Conservation (phyloP, 2,797 vertebrate species). For the Pristis pectinata region DNA sequence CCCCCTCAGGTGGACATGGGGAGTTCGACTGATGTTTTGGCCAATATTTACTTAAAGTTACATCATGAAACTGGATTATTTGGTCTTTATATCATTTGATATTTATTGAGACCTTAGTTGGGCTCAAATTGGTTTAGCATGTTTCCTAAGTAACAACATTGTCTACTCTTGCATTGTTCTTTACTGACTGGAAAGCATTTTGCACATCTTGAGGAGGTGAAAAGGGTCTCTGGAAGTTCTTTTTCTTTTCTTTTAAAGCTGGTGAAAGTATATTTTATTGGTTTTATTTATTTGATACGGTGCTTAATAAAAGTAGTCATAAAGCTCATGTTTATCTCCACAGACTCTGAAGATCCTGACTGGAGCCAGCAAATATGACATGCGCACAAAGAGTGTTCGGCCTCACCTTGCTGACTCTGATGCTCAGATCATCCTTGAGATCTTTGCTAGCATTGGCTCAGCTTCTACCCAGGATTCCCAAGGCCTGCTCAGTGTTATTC, state of each 20-base stretch:
- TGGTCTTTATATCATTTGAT: not conserved
- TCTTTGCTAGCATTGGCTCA: constrained; percentile 81
- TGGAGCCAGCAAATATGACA: constrained; percentile 67
- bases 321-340: not conserved
- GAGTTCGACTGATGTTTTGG: not conserved
- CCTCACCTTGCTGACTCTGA: constrained; percentile 62
- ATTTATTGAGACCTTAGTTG: not conserved
- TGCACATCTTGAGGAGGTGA: not conserved
- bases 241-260: not conserved
- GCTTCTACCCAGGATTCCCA: constrained; percentile 66
- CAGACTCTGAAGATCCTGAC: constrained; percentile 83
- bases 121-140: not conserved
- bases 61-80: too few species aligned
- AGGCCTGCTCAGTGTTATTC: constrained; percentile 69
- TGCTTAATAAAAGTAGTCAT: not conserved
- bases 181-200: not conserved
- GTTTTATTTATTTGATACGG: not conserved
- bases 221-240: not conserved
- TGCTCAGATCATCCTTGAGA: constrained; percentile 77
- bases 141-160: not conserved
- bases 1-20: not conserved
- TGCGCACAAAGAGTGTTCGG: constrained; percentile 51
- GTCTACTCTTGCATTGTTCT: not conserved
- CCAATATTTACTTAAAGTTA: not conserved
- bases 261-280: not conserved